Conservation (phyloP, 2,888 invertebrate species). For the Alsophila aescularia region DNA sequence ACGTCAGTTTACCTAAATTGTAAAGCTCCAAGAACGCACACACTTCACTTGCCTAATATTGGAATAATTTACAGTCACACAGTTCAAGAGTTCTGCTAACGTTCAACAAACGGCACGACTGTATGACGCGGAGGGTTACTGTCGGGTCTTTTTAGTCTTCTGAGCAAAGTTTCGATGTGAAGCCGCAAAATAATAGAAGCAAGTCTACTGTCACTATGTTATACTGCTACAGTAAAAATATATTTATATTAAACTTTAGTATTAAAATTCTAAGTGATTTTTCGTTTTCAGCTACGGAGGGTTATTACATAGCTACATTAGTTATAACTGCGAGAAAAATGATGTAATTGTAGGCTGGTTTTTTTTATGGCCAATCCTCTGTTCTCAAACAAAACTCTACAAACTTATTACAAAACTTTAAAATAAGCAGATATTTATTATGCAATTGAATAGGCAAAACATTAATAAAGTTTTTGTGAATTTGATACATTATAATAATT, state of each 20-base stretch:
- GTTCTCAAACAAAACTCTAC: too few relatives aligned
- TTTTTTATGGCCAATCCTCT: too few relatives aligned
- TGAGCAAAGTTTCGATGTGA: slow-evolving; percentile 10
- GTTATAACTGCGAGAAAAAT: too few relatives aligned
- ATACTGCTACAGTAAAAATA: not conserved
- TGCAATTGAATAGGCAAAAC: too few relatives aligned
- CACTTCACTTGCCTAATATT: slow-evolving; percentile 16
- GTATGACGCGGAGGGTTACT: slow-evolving; percentile 2
- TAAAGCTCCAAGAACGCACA: slow-evolving; percentile 34
- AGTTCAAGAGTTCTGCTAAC: slow-evolving; percentile 15
- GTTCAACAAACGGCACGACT: slow-evolving; percentile 19
- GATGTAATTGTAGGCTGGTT: too few relatives aligned
- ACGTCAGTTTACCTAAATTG: not conserved
- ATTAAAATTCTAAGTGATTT: not conserved
- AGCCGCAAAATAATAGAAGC: slow-evolving; percentile 9
- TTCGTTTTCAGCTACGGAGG: not conserved
- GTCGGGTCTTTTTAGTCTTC: slow-evolving; percentile 1
- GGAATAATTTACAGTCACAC: slow-evolving; percentile 24
- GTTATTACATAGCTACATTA: too few relatives aligned
- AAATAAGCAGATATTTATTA: too few relatives aligned
- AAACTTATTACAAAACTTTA: too few relatives aligned
- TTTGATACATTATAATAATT: too few relatives aligned
- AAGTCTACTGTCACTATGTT: not conserved
- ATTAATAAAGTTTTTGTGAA: too few relatives aligned
- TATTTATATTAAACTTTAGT: not conserved